Evolutionary conservation across 1,140 invertebrate species (phyloP).

Genomic region (Macrostomum lignano): DNA sequence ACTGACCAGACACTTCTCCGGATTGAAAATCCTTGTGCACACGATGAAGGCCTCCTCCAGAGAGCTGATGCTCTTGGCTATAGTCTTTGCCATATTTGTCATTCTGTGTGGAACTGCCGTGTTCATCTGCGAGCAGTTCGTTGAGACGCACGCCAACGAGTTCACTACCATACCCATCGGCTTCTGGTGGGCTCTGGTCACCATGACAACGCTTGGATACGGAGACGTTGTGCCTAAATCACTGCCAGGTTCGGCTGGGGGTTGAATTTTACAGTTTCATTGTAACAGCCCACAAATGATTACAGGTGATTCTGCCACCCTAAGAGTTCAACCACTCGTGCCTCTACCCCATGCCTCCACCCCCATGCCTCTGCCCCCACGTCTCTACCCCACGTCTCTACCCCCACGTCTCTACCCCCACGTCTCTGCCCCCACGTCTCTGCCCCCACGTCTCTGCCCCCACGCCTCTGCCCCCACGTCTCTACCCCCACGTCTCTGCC

Average conservation of each 20-base stretch:
- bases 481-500: no score
- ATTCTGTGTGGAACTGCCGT: slow-evolving; percentile 8
- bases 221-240: slow-evolving; percentile 40
- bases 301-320: no score
- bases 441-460: no score
- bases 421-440: no score
- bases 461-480: no score
- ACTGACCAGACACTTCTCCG: slow-evolving; percentile 8
- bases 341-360: no score
- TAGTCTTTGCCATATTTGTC: slow-evolving; percentile 42
- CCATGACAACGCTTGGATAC: slow-evolving; percentile 37
- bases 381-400: no score
- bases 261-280: no score
- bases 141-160: slow-evolving; percentile 7
- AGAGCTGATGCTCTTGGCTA: slow-evolving; percentile 84
- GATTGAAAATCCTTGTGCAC: slow-evolving; percentile 10
- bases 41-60: slow-evolving; percentile 90
- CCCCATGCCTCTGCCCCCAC: no score
- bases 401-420: no score
- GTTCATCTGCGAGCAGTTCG: slow-evolving; percentile 7
- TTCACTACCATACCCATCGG: slow-evolving; percentile 8
- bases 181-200: slow-evolving; percentile 9
- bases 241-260: slow-evolving; percentile 60
- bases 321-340: no score
- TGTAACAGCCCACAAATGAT: no score